These are phyloP conservation scores for Unio delphinus DNA, from an alignment of 2,888 invertebrate species.

Conservation along the genomic window DNA sequence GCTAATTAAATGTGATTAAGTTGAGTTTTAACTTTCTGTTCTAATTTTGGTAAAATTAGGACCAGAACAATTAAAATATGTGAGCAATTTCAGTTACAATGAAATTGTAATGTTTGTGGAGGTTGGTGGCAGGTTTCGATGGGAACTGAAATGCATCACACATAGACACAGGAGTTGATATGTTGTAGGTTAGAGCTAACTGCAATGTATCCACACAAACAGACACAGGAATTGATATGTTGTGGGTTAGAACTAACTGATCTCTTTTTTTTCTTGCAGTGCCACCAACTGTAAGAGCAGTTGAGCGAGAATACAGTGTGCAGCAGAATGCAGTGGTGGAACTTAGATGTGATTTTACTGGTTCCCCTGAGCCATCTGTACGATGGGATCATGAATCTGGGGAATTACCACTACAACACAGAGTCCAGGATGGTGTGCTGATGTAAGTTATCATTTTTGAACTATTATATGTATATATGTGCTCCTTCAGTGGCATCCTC, in stretches of 20 bases:
- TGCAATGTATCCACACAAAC: background rate
- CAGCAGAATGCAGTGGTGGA: constrained; percentile 76
- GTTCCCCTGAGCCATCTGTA: constrained; percentile 75
- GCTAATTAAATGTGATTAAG: too few relatives aligned
- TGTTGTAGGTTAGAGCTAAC: too few relatives aligned
- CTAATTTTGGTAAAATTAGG: too few relatives aligned
- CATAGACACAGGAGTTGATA: too few relatives aligned
- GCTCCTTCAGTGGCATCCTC: too few relatives aligned
- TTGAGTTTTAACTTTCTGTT: too few relatives aligned
- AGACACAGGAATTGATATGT: too few relatives aligned
- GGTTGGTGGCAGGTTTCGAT: background rate
- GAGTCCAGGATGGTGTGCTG: constrained; percentile 67
- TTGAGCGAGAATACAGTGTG: constrained; percentile 71
- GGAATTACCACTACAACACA: constrained; percentile 75
- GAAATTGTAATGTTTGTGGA: too few relatives aligned
- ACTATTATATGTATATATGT: too few relatives aligned
- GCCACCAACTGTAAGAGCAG: constrained; percentile 51
- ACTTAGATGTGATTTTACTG: constrained; percentile 78
- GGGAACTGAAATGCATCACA: background rate
- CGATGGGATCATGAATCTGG: constrained; percentile 85
- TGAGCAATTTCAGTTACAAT: too few relatives aligned
- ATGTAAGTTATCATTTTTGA: constrained; percentile 48
- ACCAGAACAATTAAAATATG: too few relatives aligned
- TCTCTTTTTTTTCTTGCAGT: constrained; percentile 29
- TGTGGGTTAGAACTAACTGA: too few relatives aligned